Conservation (phyloP, 2,888 invertebrate species). For the Pandemis heparana region DNA sequence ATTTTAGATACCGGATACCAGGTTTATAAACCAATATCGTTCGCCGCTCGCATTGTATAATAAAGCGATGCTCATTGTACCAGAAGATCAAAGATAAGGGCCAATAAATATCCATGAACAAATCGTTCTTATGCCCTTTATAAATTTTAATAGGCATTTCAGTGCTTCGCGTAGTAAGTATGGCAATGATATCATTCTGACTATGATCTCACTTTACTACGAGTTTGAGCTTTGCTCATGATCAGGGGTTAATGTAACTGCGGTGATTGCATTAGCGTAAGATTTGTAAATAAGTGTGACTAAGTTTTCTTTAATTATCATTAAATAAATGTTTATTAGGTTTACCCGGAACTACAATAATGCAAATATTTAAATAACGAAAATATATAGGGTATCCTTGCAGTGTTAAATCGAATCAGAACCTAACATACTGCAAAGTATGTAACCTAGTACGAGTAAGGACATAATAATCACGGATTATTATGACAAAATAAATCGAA, state of each 20-base stretch:
- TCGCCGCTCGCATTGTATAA: background rate
- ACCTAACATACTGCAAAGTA: no score
- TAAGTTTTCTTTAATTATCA: background rate
- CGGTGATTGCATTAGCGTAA: slow-evolving; percentile 11
- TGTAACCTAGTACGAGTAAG: no score
- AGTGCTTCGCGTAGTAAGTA: slow-evolving; percentile 29
- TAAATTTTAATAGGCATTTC: slow-evolving; percentile 40
- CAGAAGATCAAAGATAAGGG: slow-evolving; percentile 16
- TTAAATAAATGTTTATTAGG: background rate
- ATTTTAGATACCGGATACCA: background rate
- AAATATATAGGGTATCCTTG: no score
- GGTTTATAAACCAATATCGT: background rate
- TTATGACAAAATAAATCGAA: no score
- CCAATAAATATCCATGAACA: slow-evolving; percentile 21
- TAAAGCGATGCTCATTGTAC: background rate
- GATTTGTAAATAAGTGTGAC: slow-evolving; percentile 21
- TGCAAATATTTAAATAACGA: background rate
- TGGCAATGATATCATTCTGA: slow-evolving; percentile 33
- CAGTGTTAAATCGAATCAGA: no score
- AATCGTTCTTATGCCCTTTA: slow-evolving; percentile 29
- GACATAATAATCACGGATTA: no score
- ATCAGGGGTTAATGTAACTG: slow-evolving; percentile 19
- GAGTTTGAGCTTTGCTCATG: slow-evolving; percentile 29
- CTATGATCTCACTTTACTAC: slow-evolving; percentile 27
- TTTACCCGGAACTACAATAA: background rate